phyloP scores from a whole-genome alignment of 1,140 invertebrate species.

The Dryas iulia region DNA sequence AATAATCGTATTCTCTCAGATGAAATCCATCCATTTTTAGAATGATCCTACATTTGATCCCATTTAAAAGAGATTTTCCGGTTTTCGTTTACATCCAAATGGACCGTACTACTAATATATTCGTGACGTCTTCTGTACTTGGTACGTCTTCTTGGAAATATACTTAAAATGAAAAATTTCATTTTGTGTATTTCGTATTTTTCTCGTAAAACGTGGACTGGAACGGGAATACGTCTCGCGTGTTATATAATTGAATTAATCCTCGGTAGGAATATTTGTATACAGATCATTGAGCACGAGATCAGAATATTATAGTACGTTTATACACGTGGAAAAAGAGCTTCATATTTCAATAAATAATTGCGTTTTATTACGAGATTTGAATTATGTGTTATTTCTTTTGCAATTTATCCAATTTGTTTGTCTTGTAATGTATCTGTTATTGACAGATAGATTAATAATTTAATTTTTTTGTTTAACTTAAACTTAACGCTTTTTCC shows the following conservation, averaged over 20 bases:
- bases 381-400: no score
- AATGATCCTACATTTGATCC: background rate
- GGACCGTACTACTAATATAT: conserved; percentile 1
- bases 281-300: background rate
- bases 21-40: background rate
- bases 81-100: background rate
- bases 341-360: no score
- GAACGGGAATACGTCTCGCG: background rate
- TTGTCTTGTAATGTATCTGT: no score
- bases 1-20: background rate
- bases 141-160: background rate
- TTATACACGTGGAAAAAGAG: background rate
- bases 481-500: no score
- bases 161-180: background rate
- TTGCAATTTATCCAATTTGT: no score
- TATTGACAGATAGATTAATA: no score
- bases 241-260: background rate
- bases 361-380: no score
- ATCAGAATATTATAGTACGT: background rate
- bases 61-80: conserved; percentile 1
- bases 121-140: background rate
- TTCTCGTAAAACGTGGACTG: background rate
- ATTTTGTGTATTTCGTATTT: background rate
- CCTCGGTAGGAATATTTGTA: background rate
- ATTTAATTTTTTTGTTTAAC: no score